These are phyloP conservation scores for Solen grandis DNA, from an alignment of 1,140 invertebrate species.

Conservation along the genomic window DNA sequence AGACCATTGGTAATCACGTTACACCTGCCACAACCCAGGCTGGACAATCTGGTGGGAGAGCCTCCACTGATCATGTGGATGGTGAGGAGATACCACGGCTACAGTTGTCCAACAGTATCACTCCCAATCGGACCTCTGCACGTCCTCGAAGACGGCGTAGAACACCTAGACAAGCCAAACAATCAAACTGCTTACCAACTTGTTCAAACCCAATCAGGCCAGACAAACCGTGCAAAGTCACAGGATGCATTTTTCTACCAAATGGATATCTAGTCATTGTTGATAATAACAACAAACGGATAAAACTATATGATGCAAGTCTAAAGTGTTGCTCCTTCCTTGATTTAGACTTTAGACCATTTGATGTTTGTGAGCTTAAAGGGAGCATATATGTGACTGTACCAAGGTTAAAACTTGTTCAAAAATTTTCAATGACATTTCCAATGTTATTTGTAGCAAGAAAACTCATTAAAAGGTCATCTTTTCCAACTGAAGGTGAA, in stretches of 20 bases:
- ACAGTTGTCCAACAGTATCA: too few species aligned
- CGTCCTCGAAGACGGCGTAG: too few species aligned
- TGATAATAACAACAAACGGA: conserved; percentile 24
- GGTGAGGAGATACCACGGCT: too few species aligned
- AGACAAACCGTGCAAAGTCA: conserved; percentile 21
- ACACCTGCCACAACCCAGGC: too few species aligned
- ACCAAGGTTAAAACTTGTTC: conserved; percentile 22
- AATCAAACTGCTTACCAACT: not conserved
- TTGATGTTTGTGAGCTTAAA: conserved; percentile 26
- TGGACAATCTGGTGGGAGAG: too few species aligned
- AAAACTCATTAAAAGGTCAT: conserved; percentile 6
- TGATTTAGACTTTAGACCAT: conserved; percentile 13
- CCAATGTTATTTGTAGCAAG: conserved; percentile 25
- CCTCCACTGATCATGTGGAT: too few species aligned
- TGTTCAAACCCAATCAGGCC: not conserved
- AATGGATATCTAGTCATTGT: conserved; percentile 49
- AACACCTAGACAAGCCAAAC: too few species aligned
- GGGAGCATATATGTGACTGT: conserved; percentile 33
- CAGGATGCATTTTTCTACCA: conserved; percentile 39
- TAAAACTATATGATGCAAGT: conserved; percentile 37
- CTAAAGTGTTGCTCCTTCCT: conserved; percentile 44
- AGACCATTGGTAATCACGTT: too few species aligned
- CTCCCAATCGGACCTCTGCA: too few species aligned
- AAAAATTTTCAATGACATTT: conserved; percentile 34
- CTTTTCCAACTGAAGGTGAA: conserved; percentile 43